Conservation (phyloP, 2,888 invertebrate genomes). For the Aradus depressus region DNA sequence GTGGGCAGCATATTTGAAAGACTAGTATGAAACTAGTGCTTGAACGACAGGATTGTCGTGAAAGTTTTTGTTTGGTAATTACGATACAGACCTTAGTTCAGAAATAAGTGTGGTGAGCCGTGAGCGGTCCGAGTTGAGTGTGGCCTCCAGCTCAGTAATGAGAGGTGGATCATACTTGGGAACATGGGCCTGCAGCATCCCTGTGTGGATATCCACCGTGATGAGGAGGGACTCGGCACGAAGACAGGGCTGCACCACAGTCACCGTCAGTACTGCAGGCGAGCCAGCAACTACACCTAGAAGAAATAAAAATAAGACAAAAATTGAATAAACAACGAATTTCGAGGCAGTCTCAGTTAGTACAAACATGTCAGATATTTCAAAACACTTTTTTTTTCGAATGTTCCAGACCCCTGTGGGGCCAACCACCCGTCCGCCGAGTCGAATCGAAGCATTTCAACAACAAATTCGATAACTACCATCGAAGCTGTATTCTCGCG, state of each 20-base stretch:
- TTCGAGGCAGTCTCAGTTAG: too few relatives aligned
- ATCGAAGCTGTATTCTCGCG: too few relatives aligned
- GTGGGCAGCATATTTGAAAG: background rate
- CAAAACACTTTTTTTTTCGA: too few relatives aligned
- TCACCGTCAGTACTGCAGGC: conserved; percentile 84
- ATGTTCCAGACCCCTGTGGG: too few relatives aligned
- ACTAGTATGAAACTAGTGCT: background rate
- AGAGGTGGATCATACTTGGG: conserved; percentile 79
- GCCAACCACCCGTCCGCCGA: too few relatives aligned
- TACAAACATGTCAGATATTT: too few relatives aligned
- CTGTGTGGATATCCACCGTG: conserved; percentile 89
- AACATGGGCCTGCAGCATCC: conserved; percentile 81
- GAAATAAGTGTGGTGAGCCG: conserved; percentile 55
- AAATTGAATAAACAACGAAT: conserved; percentile 12
- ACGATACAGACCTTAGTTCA: conserved; percentile 44
- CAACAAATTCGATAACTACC: too few relatives aligned
- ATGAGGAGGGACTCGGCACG: conserved; percentile 85
- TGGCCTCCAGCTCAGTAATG: conserved; percentile 68
- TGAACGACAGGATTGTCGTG: background rate
- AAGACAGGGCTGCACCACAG: conserved; percentile 78
- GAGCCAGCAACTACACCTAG: conserved; percentile 77
- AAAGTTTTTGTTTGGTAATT: background rate
- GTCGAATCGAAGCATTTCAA: too few relatives aligned
- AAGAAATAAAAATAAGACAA: conserved; percentile 28
- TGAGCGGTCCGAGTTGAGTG: conserved; percentile 61